A percentile compares a stretch with the other conserved stretches of the same genome.
Evolutionary conservation across 1,140 invertebrate genomes (phyloP).

Genomic region (Drosophila ercepeae): DNA sequence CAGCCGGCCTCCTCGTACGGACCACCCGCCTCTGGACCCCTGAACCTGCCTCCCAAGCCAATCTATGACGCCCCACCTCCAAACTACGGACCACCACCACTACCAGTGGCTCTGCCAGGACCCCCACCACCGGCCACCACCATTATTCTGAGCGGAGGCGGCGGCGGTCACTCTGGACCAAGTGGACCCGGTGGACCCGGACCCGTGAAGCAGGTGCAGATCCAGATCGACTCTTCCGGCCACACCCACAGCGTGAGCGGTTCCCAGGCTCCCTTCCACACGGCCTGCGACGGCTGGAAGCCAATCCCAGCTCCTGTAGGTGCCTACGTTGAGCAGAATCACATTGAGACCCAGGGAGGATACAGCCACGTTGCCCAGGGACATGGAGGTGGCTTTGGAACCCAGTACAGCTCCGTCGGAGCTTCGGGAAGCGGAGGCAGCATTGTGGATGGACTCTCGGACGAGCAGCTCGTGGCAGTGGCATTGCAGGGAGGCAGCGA

Average conservation of each 20-base stretch:
- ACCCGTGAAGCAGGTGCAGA: conserved; percentile 70
- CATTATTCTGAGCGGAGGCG: conserved; percentile 49
- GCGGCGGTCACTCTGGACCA: conserved; percentile 36
- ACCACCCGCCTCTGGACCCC: conserved; percentile 76
- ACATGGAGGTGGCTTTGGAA: conserved; percentile 24
- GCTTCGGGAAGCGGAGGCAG: conserved; percentile 2
- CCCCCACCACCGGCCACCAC: conserved; percentile 49
- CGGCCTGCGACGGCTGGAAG: conserved; percentile 91
- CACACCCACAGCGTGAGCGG: conserved; percentile 76
- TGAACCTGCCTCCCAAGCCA: conserved; percentile 64
- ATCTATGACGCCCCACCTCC: conserved; percentile 76
- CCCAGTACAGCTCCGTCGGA: conserved; percentile 40
- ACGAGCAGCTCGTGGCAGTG: conserved; percentile 76
- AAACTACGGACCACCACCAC: conserved; percentile 68
- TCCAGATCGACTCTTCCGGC: conserved; percentile 73
- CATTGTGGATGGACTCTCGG: conserved; percentile 68
- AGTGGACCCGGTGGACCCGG: conserved; percentile 14
- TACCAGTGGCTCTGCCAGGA: conserved; percentile 56
- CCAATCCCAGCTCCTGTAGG: conserved; percentile 88
- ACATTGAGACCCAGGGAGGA: conserved; percentile 72
- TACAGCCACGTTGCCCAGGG: conserved; percentile 71
- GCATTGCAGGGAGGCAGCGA: conserved; percentile 64
- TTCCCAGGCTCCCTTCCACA: conserved; percentile 75
- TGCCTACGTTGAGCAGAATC: conserved; percentile 67
- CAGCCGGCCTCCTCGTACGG: conserved; percentile 80